Base-by-base conservation (phyloP, 2,888 invertebrate species). In the Eulithis prunata region DNA sequence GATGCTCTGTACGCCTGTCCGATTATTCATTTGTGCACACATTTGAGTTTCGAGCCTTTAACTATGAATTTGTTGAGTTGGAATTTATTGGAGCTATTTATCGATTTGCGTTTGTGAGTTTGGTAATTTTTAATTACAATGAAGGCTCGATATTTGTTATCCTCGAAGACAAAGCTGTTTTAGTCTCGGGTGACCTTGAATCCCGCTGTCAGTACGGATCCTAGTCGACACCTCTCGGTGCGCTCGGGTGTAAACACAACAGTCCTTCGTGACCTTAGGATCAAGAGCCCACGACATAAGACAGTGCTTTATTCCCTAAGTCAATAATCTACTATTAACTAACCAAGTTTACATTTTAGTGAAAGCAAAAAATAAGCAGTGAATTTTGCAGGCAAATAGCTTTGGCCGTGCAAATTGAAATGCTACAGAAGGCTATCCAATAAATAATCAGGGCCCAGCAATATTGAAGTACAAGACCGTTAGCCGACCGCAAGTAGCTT, bases 1-100 rank as follows among this genome's bases (percentile, higher is more conserved):
- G 78, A 81, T 80, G 79, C 61, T 68, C 69, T 71, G 69, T 75
- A 79, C 80, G 81, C 68, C 69, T 81, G 82, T 81, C 81, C 60
- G 66, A 70, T 73, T 70, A 75, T 70, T 66, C 70, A 63, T 67
- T 56, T 62, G 64, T 61, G 53, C 53, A 62, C 52, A 57, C 57
- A 60, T 66, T n/a, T 47, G 60, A 32, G 53, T 64, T 49, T 66
- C 54, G 63, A 36, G 57, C 58, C 47, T 64, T 52, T 57, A 60
- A 51, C 62, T 58, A 68, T 66, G 63, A 60, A 58, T 64, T 64
- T 60, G 57, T 54, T 47, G 28, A 38, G 28, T 58, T 62, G 13
- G 13, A 43, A 57, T 52, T 58, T 43, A 13, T 21, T 4, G 4
- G 21, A 49, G 49, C 21, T 13, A 7, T 14, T 41, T 14, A 21